Percentiles rank a stretch among this genome's conserved stretches.
phyloP scores from a whole-genome alignment of 2,888 invertebrate species.

The Gerosis bhagava region DNA sequence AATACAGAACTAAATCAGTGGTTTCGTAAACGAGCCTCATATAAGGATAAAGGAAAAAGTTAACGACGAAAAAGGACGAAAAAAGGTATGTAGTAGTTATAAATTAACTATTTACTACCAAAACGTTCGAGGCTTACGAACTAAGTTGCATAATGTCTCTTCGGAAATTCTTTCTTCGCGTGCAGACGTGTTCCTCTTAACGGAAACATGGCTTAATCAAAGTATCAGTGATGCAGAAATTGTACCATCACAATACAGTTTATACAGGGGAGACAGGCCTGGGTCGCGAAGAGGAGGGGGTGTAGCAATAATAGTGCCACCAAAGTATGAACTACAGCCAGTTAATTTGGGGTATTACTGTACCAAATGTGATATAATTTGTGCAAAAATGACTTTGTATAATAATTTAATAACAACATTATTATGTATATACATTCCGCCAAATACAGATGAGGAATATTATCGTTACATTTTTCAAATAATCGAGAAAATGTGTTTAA shows the following conservation, averaged over 20 bases:
- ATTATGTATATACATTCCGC: constrained; percentile 2
- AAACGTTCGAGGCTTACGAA: neutral
- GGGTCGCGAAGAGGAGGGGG: constrained; percentile 2
- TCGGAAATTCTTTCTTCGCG: neutral
- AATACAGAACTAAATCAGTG: neutral
- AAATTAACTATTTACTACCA: constrained; percentile 1
- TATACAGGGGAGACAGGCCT: neutral
- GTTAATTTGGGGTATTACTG: neutral
- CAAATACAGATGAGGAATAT: neutral
- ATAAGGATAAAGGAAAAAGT: too few relatives aligned
- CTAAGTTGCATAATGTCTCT: neutral
- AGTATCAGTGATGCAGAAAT: constrained; percentile 7
- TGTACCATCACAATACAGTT: neutral
- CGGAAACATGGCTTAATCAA: constrained; percentile 1
- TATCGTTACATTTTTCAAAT: neutral
- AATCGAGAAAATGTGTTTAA: neutral
- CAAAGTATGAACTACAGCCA: neutral
- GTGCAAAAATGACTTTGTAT: neutral
- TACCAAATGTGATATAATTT: neutral
- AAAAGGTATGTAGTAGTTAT: neutral
- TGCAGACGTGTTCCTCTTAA: neutral
- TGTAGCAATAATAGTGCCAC: neutral
- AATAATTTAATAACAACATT: neutral
- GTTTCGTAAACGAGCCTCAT: neutral
- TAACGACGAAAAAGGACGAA: too few relatives aligned